Evolutionary conservation across 2,797 vertebrate genomes (phyloP), one percentile per base, ranked within the genome.

Genomic region (Thunnus albacares): DNA sequence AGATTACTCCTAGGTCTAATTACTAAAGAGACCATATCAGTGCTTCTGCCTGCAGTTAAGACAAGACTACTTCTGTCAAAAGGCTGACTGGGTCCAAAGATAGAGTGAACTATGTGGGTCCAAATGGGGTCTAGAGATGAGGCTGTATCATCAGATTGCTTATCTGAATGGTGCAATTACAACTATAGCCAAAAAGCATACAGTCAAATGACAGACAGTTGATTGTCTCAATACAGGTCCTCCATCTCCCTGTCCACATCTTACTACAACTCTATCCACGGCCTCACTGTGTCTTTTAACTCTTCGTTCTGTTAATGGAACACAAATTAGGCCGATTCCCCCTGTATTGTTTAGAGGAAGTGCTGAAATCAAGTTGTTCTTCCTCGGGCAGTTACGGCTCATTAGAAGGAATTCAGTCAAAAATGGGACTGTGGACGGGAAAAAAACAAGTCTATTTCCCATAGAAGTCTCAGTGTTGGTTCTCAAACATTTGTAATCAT

Each of bases 281-380:
- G 55, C 51, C 68, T 74, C 22, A 1, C n/a, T 61, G 65, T 18
- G n/a, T 78, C 52, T 80, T 83, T 81, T 63, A 82, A 56, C 43
- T 60, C 24, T 69, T 67, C 62, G 56, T 77, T 78, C 49, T 18
- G 28, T 22, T 86, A 90, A 90, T 83, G 73, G 65, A 56, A 80
- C 83, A 75, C 77, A 87, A 89, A 85, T 90, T 75, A 85, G 77
- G 24, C 73, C 55, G 14, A 77, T 87, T 88, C 82, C 60, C 38
- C 47, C 14, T 38, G 17, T 28, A 72, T 80, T 86, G 84, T 88
- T 80, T 65, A 24, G 38, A 60, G 24, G 26, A 71, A 52, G 53
- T 5, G 17, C 41, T 72, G 49, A 82, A 89, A 76, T 86, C 80
- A 80, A 81, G 74, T 60, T 76, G 60, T 80, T 87, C 77, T 52